Base-by-base conservation (phyloP, 1,140 invertebrate genomes). In the Sinonovacula constricta region DNA sequence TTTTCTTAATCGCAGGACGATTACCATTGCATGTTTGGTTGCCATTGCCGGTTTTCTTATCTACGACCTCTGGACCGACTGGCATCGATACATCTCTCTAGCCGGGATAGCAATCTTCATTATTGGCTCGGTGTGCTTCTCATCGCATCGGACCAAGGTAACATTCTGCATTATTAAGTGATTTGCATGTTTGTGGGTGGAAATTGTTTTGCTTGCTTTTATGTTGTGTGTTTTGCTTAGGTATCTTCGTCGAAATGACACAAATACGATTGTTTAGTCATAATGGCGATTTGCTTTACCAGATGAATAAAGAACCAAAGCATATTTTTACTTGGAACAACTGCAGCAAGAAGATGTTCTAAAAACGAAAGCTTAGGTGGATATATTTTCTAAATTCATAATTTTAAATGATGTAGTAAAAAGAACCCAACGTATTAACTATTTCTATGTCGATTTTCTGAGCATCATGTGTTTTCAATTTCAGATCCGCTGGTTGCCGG, bases 401-500 rank as follows among this genome's bases (percentile, higher is more conserved):
- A n/a, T n/a, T n/a, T n/a, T n/a, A n/a, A n/a, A n/a, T n/a, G n/a
- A n/a, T n/a, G n/a, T n/a, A n/a, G n/a, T n/a, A n/a, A n/a, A n/a
- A n/a, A n/a, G n/a, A n/a, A n/a, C n/a, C n/a, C n/a, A n/a, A n/a
- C n/a, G n/a, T n/a, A n/a, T n/a, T n/a, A n/a, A n/a, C n/a, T n/a
- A n/a, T n/a, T n/a, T n/a, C n/a, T n/a, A n/a, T n/a, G n/a, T n/a
- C n/a, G n/a, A n/a, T n/a, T n/a, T n/a, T n/a, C n/a, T n/a, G n/a
- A n/a, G n/a, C n/a, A n/a, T n/a, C n/a, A n/a, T n/a, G n/a, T n/a
- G n/a, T n/a, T n/a, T n/a, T n/a, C n/a, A n/a, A n/a, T n/a, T 68
- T 1, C 56, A 88, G 87, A 81, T 88, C 7, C 80, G 80, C 14
- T 88, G 87, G 87, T 59, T 79, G 62, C 79, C 86, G 10, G 87